Evolutionary conservation across 2,797 vertebrate genomes (phyloP), one percentile per base, ranked within the genome.

Genomic region (Glyptemys insculpta): DNA sequence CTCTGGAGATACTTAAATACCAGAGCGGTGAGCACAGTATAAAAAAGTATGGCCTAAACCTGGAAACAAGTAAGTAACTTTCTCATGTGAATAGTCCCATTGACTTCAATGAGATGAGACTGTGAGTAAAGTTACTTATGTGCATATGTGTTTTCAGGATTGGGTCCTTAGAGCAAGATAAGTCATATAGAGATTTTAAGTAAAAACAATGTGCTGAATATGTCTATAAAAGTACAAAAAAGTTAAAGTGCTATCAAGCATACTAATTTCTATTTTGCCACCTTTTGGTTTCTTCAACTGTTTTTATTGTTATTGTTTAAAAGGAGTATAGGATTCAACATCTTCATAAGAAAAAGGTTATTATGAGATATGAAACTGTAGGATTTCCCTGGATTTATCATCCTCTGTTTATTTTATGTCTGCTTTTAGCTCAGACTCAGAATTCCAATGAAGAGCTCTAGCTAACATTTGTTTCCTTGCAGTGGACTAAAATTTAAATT

Each of bases 401-500:
- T 92, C 31, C 10, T 84, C 49, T 79, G 44, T 47, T 53, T 74
- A 88, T 93, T 86, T 87, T 8, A 74, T 87, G 65, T 54, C 0
- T 0, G 68, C 90, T 96, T 96, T 94, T 94, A 93, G 83, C 91
- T 95, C 87, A 95, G 93, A 94, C 82, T 88, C 86, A 83, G 92
- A 95, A 93, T 96, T 91, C 95, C 91, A 96, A 95, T 87, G 87
- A 97, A 97, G 53, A 93, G 18, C 81, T 90, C 68, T 89, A 83
- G 97, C 96, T 95, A 94, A 91, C 96, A 94, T 95, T 97, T 97
- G 92, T 97, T 97, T 97, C 92, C 83, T 93, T 95, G 79, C 92
- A 92, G 95, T 96, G 93, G 96, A 96, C 95, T 97, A 88, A 97
- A 95, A 95, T 97, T 97, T 97, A 96, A 97, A 98, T 93, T 95